Base-by-base conservation (phyloP, 2,113 vertebrate genomes). In the Grammomys dolichurus region DNA sequence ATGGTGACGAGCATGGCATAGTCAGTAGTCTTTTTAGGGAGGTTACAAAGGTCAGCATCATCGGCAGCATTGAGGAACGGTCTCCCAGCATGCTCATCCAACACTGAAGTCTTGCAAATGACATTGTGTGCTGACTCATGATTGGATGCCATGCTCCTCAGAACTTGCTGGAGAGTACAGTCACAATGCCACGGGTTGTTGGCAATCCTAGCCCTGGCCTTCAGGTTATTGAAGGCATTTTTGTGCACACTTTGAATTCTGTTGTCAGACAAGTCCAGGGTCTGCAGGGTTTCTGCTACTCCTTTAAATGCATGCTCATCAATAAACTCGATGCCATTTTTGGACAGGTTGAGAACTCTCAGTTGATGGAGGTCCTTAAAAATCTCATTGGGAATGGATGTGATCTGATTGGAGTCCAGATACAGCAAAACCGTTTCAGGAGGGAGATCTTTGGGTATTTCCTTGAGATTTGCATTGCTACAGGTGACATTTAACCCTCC, bases 181-280 rank as follows among this genome's bases (percentile, higher is more conserved):
- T 99, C 99, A 92, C 99, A 99, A 98, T 99, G 99, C 99, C 99
- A 99, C 54, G 99, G 99, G 97, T 99, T 99, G 98, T 99, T 99
- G 46, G 99, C 99, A 89, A 99, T 99, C 67, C 99, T 98, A 96
- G 99, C 98, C 65, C 99, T 99, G 24, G 99, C 99, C 98, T 99
- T 99, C 91, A 99, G 98, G 95, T 99, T 99, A 63, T 99, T 99
- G 94, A 99, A 99, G 78, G 99, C 99, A 1, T 99, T 99, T 98
- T 99, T 99, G 98, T 99, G 99, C 94, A 99, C 99, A 0, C 99
- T 99, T 97, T 99, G 99, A 98, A 99, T 99, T 95, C 99, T 99
- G 98, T 99, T 99, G 98, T 99, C 99, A 0, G 99, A 99, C 96
- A 99, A 98, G 98, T 99, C 99, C 98, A 99, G 98, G 89, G 99